Conservation (phyloP, 2,888 invertebrate species). For the Axea sp. region DNA sequence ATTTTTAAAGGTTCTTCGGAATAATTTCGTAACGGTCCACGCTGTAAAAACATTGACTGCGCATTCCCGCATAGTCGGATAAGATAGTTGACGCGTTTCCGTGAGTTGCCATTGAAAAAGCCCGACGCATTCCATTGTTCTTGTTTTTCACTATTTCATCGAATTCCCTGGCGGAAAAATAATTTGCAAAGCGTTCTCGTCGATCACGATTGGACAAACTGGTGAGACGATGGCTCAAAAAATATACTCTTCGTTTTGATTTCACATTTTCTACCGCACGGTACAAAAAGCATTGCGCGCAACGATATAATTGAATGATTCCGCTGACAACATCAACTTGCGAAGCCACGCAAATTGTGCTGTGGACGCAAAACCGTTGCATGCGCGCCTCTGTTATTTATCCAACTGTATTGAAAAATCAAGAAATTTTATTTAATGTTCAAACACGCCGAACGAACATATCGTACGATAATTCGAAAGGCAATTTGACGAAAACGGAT, state of each 20-base stretch:
- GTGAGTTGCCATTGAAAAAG: no score
- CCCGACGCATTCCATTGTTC: no score
- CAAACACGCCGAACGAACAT: slow-evolving; percentile 1
- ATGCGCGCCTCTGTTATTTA: slow-evolving; percentile 27
- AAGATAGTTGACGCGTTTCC: slow-evolving; percentile 13
- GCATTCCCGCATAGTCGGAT: slow-evolving; percentile 16
- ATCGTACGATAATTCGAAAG: slow-evolving; percentile 1
- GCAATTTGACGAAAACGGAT: background rate
- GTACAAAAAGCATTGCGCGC: slow-evolving; percentile 1
- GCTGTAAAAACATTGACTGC: slow-evolving; percentile 36
- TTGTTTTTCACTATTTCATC: no score
- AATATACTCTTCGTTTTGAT: slow-evolving; percentile 20
- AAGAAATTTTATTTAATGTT: slow-evolving; percentile 23
- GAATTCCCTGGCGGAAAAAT: background rate
- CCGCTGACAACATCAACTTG: slow-evolving; percentile 35
- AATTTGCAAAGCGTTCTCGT: no score
- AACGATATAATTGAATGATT: slow-evolving; percentile 52
- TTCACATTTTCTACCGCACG: background rate
- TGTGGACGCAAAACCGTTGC: slow-evolving; percentile 4
- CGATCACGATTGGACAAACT: slow-evolving; percentile 1
- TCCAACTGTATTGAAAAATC: slow-evolving; percentile 39
- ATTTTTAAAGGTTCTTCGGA: slow-evolving; percentile 50
- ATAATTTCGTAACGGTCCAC: slow-evolving; percentile 46
- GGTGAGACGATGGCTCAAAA: background rate
- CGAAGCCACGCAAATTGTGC: slow-evolving; percentile 35